Evolutionary conservation across 1,140 invertebrate species (phyloP), one percentile per base, ranked within the genome.

Genomic region (Drosophila kurseongensis): DNA sequence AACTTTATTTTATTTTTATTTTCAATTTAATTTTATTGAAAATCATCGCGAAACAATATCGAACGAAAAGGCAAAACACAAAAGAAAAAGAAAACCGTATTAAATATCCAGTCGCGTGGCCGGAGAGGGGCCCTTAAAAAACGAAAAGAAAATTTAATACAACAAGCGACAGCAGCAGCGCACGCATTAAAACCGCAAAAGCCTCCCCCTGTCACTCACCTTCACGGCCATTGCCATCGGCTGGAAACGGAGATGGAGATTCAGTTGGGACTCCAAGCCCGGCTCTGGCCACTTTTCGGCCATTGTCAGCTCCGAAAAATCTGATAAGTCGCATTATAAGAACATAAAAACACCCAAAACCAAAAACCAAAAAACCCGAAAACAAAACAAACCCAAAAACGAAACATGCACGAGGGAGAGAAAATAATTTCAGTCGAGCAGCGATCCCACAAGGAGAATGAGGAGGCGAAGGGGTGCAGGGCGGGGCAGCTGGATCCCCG

Each of bases 1-100:
- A 89, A 78, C n/a, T 89, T 89, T 80, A 89, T 89, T 90, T 89
- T 89, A 89, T 89, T 89, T 89, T 89, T 89, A 89, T 89, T 89
- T 89, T 89, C 84, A 89, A 89, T 89, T 89, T 89, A 89, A 78
- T 80, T 84, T 89, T 84, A 89, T 89, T 89, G 77, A 89, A 89
- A 84, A 89, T 89, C 80, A 88, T 88, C 82, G 66, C 67, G 35
- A 69, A 58, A 50, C 68, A 74, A 73, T 72, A 73, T 51, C 66
- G 47, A 45, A 16, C 32, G 23, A 36, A 12, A 45, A 48, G 58
- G 52, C 44, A 45, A 23, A 27, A 23, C 38, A 32, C 8, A 35
- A 66, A 59, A 59, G 16, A 60, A 52, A 50, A 52, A n/a, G 54
- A 59, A 62, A 44, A 63, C 13, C 42, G 78, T 77, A 81, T 80